Percentiles rank a stretch among this genome's conserved stretches.
These are phyloP conservation scores for Lithophane socia DNA, from an alignment of 2,888 invertebrate species.

Conservation along the genomic window DNA sequence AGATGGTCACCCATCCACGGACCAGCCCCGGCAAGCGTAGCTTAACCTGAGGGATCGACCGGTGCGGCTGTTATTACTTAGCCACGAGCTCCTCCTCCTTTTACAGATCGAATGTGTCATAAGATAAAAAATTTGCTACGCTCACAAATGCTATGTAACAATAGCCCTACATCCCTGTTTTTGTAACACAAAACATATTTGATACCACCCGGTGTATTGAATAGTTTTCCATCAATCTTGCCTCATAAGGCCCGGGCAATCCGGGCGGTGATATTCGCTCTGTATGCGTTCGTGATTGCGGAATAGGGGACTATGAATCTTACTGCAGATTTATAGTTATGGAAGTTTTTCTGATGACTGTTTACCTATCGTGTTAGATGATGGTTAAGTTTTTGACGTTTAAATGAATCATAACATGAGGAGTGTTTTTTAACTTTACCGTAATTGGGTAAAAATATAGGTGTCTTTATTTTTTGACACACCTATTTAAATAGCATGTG, in stretches of 20 bases:
- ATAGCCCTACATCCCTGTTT: constrained; percentile 1
- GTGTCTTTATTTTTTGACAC: not conserved
- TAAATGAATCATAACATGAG: too few relatives aligned
- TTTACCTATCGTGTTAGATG: too few relatives aligned
- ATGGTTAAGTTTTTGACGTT: not conserved
- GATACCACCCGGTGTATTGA: constrained; percentile 29
- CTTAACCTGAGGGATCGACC: too few relatives aligned
- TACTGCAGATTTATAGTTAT: not conserved
- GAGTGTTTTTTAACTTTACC: too few relatives aligned
- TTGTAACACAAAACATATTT: constrained; percentile 30
- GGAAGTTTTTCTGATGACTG: not conserved
- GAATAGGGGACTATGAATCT: not conserved
- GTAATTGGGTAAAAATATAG: too few relatives aligned
- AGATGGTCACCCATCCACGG: too few relatives aligned
- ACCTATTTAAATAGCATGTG: not conserved
- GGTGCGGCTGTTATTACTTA: too few relatives aligned
- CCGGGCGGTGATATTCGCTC: constrained; percentile 7
- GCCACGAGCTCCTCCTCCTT: too few relatives aligned
- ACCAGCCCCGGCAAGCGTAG: too few relatives aligned
- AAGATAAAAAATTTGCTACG: constrained; percentile 1
- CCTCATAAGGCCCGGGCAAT: constrained; percentile 16
- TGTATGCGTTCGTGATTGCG: constrained; percentile 3
- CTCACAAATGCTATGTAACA: constrained; percentile 15
- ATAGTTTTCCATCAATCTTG: constrained; percentile 47
- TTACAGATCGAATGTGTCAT: not conserved